Evolutionary conservation across 2,113 vertebrate genomes (phyloP).

Genomic region (Rhineura floridana): DNA sequence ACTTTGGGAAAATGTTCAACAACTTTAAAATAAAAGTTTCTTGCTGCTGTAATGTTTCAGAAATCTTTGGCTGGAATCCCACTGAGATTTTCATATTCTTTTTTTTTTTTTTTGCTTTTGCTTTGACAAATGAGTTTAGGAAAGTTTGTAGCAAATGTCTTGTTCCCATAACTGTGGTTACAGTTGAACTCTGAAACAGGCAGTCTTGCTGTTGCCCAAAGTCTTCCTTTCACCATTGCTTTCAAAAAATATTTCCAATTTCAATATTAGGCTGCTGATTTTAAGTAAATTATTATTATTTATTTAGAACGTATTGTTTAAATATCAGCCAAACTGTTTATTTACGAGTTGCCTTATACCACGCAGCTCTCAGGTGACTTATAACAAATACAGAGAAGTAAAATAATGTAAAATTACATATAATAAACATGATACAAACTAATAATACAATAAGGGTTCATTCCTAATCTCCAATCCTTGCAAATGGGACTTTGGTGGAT

Average conservation of each 20-base stretch:
- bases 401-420: too few species aligned
- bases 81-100: slow-evolving; percentile 44
- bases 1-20: slow-evolving; percentile 50
- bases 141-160: slow-evolving; percentile 51
- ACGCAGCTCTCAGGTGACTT: too few species aligned
- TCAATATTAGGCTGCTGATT: not conserved
- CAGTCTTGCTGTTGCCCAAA: not conserved
- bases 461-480: too few species aligned
- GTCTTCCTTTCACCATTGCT: not conserved
- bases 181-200: slow-evolving; percentile 39
- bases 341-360: not conserved
- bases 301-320: not conserved
- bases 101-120: slow-evolving; percentile 54
- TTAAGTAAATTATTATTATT: not conserved
- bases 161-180: slow-evolving; percentile 48
- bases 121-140: slow-evolving; percentile 57
- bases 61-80: slow-evolving; percentile 57
- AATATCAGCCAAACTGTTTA: not conserved
- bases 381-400: too few species aligned
- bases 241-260: not conserved
- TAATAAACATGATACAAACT: too few species aligned
- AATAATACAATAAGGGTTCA: too few species aligned
- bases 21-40: slow-evolving; percentile 60
- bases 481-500: too few species aligned
- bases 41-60: slow-evolving; percentile 56